A percentile compares a stretch with the other conserved stretches of the same genome.
These are phyloP conservation scores for Sclerodermus sp. DNA, from an alignment of 2,888 invertebrate species.

Conservation along the genomic window DNA sequence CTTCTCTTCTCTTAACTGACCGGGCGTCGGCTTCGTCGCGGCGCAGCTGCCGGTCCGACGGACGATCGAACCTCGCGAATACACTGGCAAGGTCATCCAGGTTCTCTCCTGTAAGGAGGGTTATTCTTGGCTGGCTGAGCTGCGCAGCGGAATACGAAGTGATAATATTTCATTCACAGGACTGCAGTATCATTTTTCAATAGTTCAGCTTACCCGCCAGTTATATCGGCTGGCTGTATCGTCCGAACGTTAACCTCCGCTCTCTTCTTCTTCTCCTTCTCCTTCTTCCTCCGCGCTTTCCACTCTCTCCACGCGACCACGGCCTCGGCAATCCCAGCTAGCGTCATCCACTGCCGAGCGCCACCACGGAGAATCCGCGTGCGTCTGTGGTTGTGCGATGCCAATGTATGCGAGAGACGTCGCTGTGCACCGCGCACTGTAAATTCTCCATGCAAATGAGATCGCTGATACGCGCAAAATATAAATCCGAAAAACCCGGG, in stretches of 20 bases:
- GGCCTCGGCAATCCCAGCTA: too few species aligned
- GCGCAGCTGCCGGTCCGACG: too few species aligned
- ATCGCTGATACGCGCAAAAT: slow-evolving; percentile 50
- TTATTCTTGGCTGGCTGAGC: neutral
- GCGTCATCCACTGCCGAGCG: neutral
- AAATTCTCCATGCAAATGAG: slow-evolving; percentile 55
- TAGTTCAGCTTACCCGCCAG: slow-evolving; percentile 38
- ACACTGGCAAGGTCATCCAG: neutral
- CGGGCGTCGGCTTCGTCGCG: neutral
- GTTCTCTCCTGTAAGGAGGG: slow-evolving; percentile 21
- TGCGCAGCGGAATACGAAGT: slow-evolving; percentile 25
- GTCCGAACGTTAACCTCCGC: slow-evolving; percentile 33
- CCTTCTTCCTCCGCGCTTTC: slow-evolving; percentile 2
- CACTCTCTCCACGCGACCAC: neutral
- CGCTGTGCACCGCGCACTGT: slow-evolving; percentile 35
- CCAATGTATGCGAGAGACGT: too few species aligned
- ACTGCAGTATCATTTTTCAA: slow-evolving; percentile 51
- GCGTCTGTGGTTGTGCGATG: slow-evolving; percentile 4
- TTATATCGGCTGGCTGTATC: slow-evolving; percentile 40
- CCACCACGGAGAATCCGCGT: neutral
- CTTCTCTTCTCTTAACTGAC: too few species aligned
- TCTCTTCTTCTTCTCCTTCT: slow-evolving; percentile 26
- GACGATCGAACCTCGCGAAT: too few species aligned
- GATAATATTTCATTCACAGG: slow-evolving; percentile 50
- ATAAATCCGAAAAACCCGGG: slow-evolving; percentile 47